A percentile compares a stretch with the other conserved stretches of the same genome.
Conservation (phyloP, 1,140 invertebrate species). For the Whitmania pigra region DNA sequence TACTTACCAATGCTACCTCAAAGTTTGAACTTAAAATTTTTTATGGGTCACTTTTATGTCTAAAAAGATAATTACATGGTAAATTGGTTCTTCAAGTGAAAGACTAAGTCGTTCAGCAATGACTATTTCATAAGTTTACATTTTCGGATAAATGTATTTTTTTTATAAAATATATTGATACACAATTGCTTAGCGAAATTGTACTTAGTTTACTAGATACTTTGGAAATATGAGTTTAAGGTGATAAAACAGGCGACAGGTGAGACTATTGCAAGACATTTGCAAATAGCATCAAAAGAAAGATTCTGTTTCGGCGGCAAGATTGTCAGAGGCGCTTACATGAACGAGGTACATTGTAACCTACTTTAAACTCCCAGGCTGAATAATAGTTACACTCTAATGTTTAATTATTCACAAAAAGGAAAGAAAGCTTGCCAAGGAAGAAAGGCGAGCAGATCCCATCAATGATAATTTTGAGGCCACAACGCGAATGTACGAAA, state of each 20-base stretch:
- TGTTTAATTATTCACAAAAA: not conserved
- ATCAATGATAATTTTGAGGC: slow-evolving; percentile 33
- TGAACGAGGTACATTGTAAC: slow-evolving; percentile 29
- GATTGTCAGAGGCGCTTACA: slow-evolving; percentile 42
- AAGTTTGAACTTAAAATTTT: slow-evolving; percentile 27
- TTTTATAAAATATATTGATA: too few relatives aligned
- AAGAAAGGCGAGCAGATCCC: slow-evolving; percentile 27
- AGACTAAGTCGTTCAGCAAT: too few relatives aligned
- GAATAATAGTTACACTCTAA: slow-evolving; percentile 17
- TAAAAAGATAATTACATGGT: too few relatives aligned
- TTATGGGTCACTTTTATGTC: too few relatives aligned
- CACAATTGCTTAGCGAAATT: too few relatives aligned
- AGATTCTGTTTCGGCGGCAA: slow-evolving; percentile 38
- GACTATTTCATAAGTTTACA: too few relatives aligned
- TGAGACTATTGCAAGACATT: slow-evolving; percentile 21
- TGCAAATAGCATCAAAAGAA: slow-evolving; percentile 26
- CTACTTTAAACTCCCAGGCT: slow-evolving; percentile 24
- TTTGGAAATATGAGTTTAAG: not conserved
- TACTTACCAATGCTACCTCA: slow-evolving; percentile 40
- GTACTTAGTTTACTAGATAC: not conserved
- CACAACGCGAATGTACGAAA: slow-evolving; percentile 31
- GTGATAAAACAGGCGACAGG: slow-evolving; percentile 5
- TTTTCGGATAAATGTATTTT: too few relatives aligned
- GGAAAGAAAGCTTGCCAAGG: slow-evolving; percentile 1
- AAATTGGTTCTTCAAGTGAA: too few relatives aligned